These are phyloP conservation scores for Mustelus asterias DNA, from an alignment of 2,113 vertebrate genomes.

Conservation along the genomic window DNA sequence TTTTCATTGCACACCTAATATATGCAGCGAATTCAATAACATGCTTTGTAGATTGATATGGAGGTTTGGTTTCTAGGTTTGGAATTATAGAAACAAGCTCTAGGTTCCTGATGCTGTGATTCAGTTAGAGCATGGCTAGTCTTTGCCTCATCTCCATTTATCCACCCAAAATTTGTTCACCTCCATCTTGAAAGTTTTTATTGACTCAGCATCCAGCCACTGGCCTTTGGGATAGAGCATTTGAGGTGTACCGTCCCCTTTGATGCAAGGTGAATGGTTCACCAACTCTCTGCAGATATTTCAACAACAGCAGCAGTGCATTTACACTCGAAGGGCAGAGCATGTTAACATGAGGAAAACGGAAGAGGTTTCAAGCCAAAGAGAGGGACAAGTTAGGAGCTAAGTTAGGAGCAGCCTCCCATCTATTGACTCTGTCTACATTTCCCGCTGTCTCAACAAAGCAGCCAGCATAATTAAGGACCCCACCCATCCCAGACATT, in stretches of 20 bases:
- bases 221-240: neutral
- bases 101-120: no score
- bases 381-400: neutral
- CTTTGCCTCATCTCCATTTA: neutral
- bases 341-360: neutral
- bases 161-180: neutral
- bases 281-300: neutral
- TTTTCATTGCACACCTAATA: constrained; percentile 17
- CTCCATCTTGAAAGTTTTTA: neutral
- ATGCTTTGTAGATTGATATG: neutral
- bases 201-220: neutral
- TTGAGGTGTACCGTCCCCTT: neutral
- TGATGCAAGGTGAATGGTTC: neutral
- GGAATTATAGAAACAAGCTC: neutral
- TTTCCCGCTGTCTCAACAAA: no score
- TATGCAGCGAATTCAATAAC: neutral
- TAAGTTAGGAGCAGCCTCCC: no score
- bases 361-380: neutral
- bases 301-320: neutral
- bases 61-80: neutral
- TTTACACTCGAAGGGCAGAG: neutral
- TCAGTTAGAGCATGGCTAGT: neutral
- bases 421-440: no score
- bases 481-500: no score
- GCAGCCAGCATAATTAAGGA: no score